Evolutionary conservation across 2,797 vertebrate genomes (phyloP), one percentile per base, ranked within the genome.

Genomic region (Pseudochromis fuscus): DNA sequence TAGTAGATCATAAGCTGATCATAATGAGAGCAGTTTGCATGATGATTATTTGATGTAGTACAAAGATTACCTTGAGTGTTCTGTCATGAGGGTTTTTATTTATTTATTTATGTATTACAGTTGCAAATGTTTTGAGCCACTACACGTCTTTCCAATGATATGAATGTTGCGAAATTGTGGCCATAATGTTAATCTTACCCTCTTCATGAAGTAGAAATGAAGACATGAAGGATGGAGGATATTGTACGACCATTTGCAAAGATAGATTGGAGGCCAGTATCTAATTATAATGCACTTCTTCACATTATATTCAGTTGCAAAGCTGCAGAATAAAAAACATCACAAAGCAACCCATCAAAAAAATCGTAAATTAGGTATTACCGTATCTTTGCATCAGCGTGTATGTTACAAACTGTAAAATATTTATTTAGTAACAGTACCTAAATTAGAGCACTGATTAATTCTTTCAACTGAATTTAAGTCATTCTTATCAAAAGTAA

Each of bases 1-100:
- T 25, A 64, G 31, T 23, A 66, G 70, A 72, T 21, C 31, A 50
- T 5, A 6, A 45, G 51, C 30, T 51, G 45, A 86, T 67, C 31
- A n/a, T 27, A 45, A 69, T 11, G 18, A 72, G 40, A 67, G 25
- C 46, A 38, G 42, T 8, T 40, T 51, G 38, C 35, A 46, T 49
- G 28, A 30, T n/a, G 38, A 68, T 49, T 24, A 15, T 35, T 40
- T 59, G 1, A n/a, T 76, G 31, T 25, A 13, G 30, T 31, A 19
- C 10, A 70, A 23, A 11, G 13, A 52, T 11, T 40, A 12, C 12
- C 2, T 7, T n/a, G 8, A 13, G 2, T 37, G 13, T 15, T 40
- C 18, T 40, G 6, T 6, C 38, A 16, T 7, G 13, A 16, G 15
- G 18, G 18, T 6, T 40, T 40, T 15, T 16, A 46, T 24, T 35